phyloP scores from a whole-genome alignment of 1,140 invertebrate species.

The Solenopsis fugax region DNA sequence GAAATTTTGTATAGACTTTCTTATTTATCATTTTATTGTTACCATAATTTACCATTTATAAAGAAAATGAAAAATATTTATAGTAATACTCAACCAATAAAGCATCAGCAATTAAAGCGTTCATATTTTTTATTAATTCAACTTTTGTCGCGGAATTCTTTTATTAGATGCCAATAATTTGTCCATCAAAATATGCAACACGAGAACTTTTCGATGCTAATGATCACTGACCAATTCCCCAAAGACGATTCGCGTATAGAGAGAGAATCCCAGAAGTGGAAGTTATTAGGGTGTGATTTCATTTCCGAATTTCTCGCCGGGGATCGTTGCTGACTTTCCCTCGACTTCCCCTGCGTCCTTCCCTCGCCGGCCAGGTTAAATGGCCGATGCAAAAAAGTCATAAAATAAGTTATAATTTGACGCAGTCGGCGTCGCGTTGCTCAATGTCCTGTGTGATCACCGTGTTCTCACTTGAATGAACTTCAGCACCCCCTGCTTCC shows the following conservation, averaged over 20 bases:
- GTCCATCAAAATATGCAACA: not conserved
- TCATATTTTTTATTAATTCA: not conserved
- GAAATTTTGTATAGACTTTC: not conserved
- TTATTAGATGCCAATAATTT: not conserved
- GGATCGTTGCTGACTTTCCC: not conserved
- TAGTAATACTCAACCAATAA: not conserved
- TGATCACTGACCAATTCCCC: not conserved
- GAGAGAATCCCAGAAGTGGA: conserved; percentile 71
- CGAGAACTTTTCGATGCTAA: not conserved
- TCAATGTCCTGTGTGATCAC: conserved; percentile 87
- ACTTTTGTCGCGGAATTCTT: not conserved
- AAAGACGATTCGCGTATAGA: not conserved
- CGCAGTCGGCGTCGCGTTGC: conserved; percentile 85
- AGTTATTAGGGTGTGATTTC: conserved; percentile 86
- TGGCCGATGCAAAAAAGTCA: conserved; percentile 86
- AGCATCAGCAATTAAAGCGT: not conserved
- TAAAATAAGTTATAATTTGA: conserved; percentile 88
- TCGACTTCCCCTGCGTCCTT: conserved; percentile 17
- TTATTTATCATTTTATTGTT: conserved; percentile 1
- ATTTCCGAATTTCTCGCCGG: conserved; percentile 84
- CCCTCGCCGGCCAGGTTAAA: conserved; percentile 82
- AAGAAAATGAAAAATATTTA: not conserved
- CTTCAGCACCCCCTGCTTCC: conserved; percentile 75
- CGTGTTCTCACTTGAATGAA: conserved; percentile 84
- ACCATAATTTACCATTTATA: not conserved